Percentiles rank a stretch among this genome's conserved stretches.
Evolutionary conservation across 2,113 vertebrate species (phyloP).

Genomic region (Barnardius zonarius): DNA sequence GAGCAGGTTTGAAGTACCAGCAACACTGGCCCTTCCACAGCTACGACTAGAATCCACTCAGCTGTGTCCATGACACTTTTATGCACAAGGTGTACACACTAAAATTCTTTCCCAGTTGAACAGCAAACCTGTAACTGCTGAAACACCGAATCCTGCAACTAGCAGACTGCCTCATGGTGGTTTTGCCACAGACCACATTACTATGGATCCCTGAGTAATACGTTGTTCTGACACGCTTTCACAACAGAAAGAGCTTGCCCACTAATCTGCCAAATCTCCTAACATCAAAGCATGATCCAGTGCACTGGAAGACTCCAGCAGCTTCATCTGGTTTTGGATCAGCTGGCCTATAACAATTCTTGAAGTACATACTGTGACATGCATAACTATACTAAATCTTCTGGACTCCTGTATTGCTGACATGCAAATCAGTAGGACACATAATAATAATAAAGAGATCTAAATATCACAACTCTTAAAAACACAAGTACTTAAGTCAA

Average conservation of each 20-base stretch:
- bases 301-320: not conserved
- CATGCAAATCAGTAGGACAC: not conserved
- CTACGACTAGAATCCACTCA: not conserved
- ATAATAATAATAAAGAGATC: not conserved
- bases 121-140: not conserved
- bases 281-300: not conserved
- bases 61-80: not conserved
- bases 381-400: not conserved
- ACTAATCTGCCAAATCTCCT: not conserved
- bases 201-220: not conserved
- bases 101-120: not conserved
- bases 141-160: not conserved
- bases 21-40: not conserved
- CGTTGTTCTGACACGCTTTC: not conserved
- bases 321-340: not conserved
- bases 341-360: not conserved
- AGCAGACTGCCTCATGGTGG: not conserved
- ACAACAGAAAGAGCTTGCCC: not conserved
- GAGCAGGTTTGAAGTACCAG: not conserved
- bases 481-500: not conserved
- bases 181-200: not conserved
- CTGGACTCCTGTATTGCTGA: not conserved
- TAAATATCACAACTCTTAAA: not conserved
- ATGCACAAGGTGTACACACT: not conserved
- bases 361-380: not conserved